Evolutionary conservation across 1,140 invertebrate species (phyloP), one percentile per base, ranked within the genome.

Genomic region (Pygmarrhopalites habei): DNA sequence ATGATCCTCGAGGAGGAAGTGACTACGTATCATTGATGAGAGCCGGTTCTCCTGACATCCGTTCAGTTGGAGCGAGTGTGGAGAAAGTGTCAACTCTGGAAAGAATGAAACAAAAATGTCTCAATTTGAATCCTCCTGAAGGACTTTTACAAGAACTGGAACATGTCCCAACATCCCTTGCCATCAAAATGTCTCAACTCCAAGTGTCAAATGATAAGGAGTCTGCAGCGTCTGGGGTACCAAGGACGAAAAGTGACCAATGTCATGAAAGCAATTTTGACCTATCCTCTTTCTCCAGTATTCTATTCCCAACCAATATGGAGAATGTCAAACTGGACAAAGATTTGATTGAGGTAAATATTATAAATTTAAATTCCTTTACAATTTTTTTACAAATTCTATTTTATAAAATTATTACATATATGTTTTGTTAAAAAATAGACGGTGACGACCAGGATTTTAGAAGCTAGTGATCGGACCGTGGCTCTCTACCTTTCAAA

Each of bases 51-150:
- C 51, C 44, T 15, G 21, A 23, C 17, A 30, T 51, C 15, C 47
- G 53, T 29, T 1, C 52, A 7, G 49, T 28, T 2, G 25, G 2
- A 10, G 21, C 62, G n/a, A 25, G 35, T 44, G 28, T 63, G 32
- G 57, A 60, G 21, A 67, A 67, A 56, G 21, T 58, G 0, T 67
- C 66, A 43, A 67, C 66, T 19, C 46, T 67, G 30, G 66, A 67
- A 53, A n/a, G 62, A 19, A 21, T 57, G 5, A 62, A 60, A n/a
- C 62, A 62, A 29, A 35, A 52, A 29, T 62, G 49, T 5, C 25
- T 70, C 19, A 64, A 66, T 43, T 32, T 70, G 3, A 44, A 47
- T 35, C 52, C 68, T n/a, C 62, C 62, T 19, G 19, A 23, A 29
- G 58, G 62, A 19, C 29, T 66, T 1, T 26, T 69, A 3, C 64